Percentiles rank a stretch among this genome's conserved stretches.
Evolutionary conservation across 1,140 invertebrate species (phyloP).

Genomic region (Gonioctena quinquepunctata): DNA sequence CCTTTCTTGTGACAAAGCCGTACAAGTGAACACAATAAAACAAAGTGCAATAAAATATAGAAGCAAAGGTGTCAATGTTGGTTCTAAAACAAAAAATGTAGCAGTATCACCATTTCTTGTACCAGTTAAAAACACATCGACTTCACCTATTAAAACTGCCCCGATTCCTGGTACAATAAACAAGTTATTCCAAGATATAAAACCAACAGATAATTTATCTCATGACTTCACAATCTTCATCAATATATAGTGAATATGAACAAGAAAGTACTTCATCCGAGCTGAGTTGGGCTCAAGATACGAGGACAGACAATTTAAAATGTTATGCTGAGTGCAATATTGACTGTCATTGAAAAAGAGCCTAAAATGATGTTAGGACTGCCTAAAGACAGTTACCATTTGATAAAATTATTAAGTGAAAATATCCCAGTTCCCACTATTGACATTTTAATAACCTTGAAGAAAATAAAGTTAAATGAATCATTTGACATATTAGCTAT

Average conservation of each 20-base stretch:
- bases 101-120: neutral
- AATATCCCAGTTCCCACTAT: no score
- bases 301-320: no score
- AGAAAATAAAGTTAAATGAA: no score
- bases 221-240: neutral
- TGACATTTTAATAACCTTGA: no score
- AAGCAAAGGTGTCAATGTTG: neutral
- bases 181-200: neutral
- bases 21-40: neutral
- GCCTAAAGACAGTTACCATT: no score
- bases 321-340: no score
- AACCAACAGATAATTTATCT: neutral
- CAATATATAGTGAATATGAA: neutral
- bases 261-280: neutral
- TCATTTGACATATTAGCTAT: no score
- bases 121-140: neutral
- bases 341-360: no score
- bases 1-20: no score
- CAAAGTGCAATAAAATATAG: neutral
- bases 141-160: neutral
- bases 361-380: no score
- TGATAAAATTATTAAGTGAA: no score
- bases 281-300: no score
- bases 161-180: neutral
- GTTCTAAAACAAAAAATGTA: neutral